Evolutionary conservation across 2,113 vertebrate species (phyloP).

Genomic region (Antigone vipio): DNA sequence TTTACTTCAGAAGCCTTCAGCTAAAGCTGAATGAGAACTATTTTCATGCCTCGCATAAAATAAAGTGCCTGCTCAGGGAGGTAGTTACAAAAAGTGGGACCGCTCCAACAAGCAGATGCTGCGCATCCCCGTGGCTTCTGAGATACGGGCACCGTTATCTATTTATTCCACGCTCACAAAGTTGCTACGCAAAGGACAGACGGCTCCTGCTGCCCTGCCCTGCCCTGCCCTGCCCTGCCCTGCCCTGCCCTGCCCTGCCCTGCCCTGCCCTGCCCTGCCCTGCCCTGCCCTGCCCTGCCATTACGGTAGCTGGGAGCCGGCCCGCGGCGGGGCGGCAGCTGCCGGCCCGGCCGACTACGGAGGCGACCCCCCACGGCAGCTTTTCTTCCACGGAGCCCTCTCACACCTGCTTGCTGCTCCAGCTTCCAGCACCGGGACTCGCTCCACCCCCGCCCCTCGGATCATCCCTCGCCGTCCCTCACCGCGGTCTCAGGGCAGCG

Average conservation of each 20-base stretch:
- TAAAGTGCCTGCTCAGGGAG: not conserved
- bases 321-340: not conserved
- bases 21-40: not conserved
- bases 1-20: not conserved
- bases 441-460: not conserved
- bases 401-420: not conserved
- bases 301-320: not conserved
- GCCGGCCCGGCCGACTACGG: not conserved
- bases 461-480: not conserved
- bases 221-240: no score
- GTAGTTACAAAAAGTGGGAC: not conserved
- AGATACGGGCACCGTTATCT: accelerated
- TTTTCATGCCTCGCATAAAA: not conserved
- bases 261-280: not conserved
- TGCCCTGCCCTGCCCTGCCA: not conserved
- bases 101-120: not conserved
- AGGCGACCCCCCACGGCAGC: not conserved
- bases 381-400: not conserved
- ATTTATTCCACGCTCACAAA: not conserved
- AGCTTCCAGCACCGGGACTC: not conserved
- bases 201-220: not conserved
- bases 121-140: not conserved
- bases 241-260: not conserved
- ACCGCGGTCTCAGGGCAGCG: not conserved
- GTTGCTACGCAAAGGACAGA: not conserved